phyloP scores from a whole-genome alignment of 2,113 vertebrate species.

The Leucoraja erinaceus region DNA sequence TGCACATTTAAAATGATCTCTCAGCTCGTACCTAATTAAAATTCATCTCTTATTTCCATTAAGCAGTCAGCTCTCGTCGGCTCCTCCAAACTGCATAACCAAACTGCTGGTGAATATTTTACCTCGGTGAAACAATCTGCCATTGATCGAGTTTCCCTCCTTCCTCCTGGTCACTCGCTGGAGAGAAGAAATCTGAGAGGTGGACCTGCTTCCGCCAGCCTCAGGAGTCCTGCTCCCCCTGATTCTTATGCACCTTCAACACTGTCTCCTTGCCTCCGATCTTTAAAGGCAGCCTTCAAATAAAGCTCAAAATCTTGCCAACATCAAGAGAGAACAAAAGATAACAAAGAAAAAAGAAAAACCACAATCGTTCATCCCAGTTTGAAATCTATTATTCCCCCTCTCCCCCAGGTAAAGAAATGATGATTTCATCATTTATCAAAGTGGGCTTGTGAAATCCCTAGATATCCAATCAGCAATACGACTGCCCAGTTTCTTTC shows the following conservation, averaged over 20 bases:
- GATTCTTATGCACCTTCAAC: background rate
- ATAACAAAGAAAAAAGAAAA: constrained; percentile 28
- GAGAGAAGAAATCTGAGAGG: background rate
- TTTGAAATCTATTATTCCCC: constrained; percentile 35
- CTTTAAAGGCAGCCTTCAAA: constrained; percentile 9
- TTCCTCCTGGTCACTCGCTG: background rate
- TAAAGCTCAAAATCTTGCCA: background rate
- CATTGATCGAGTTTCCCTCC: background rate
- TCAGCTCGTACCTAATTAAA: background rate
- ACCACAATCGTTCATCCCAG: constrained; percentile 30
- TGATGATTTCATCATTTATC: constrained; percentile 36
- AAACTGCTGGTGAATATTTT: background rate
- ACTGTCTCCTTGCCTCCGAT: background rate
- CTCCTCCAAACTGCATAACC: background rate
- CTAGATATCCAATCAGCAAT: constrained; percentile 26
- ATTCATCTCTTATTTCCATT: background rate
- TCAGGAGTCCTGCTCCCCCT: background rate
- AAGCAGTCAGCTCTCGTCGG: background rate
- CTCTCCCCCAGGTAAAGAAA: constrained; percentile 27
- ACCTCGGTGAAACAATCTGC: background rate
- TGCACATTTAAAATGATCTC: background rate
- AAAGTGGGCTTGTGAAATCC: background rate
- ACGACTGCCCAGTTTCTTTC: background rate
- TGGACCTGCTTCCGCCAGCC: background rate
- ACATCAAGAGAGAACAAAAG: constrained; percentile 17